Conservation (phyloP, 1,140 invertebrate genomes). For the Saxidomus purpurata region DNA sequence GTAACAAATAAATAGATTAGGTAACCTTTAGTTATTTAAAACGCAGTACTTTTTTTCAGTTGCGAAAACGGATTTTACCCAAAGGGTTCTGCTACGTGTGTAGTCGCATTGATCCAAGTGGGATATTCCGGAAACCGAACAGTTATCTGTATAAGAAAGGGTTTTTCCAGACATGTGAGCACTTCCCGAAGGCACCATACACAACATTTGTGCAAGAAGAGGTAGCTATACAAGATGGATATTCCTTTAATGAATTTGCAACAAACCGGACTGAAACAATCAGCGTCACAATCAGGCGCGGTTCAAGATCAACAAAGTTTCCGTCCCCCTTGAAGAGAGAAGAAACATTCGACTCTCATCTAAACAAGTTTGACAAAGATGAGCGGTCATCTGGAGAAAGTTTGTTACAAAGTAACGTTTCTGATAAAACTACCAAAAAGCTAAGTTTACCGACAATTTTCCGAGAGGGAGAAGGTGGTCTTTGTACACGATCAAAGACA, state of each 20-base stretch:
- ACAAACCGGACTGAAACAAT: conserved; percentile 32
- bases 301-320: conserved; percentile 34
- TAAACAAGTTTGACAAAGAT: background rate
- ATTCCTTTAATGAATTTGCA: background rate
- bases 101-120: conserved; percentile 49
- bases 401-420: background rate
- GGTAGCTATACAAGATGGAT: background rate
- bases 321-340: conserved; percentile 30
- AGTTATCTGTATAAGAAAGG: conserved; percentile 50
- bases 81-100: conserved; percentile 58
- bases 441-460: background rate
- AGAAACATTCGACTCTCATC: conserved; percentile 36
- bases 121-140: conserved; percentile 48
- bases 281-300: conserved; percentile 36
- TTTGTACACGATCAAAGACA: background rate
- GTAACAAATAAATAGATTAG: no score
- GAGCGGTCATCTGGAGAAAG: background rate
- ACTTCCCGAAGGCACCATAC: conserved; percentile 51
- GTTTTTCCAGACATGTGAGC: conserved; percentile 55
- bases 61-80: conserved; percentile 9
- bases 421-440: background rate
- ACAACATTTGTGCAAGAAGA: conserved; percentile 60
- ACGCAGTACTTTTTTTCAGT: no score
- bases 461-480: background rate
- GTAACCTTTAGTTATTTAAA: no score